phyloP scores from a whole-genome alignment of 2,797 vertebrate genomes.

The Pseudotriccus pelzelni region DNA sequence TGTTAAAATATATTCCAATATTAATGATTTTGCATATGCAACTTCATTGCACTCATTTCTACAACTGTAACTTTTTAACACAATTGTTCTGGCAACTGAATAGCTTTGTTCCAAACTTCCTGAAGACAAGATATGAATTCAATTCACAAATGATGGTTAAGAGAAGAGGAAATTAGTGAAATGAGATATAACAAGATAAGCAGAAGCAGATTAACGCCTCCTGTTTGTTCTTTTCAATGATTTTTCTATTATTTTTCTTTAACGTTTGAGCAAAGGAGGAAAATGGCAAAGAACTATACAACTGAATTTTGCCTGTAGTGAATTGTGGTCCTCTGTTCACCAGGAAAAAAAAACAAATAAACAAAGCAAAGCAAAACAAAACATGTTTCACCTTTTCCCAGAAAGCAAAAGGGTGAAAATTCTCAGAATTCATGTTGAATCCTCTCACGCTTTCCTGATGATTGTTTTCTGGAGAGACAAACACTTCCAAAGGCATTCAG shows the following conservation, averaged over 20 bases:
- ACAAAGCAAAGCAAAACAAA: neutral
- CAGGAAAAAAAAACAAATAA: neutral
- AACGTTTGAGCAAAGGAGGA: neutral
- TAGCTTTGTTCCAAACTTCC: neutral
- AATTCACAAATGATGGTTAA: neutral
- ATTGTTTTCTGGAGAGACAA: neutral
- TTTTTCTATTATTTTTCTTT: neutral
- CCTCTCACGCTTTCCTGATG: rapidly evolving
- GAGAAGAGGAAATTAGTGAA: neutral
- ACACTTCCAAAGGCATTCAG: neutral
- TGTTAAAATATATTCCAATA: neutral
- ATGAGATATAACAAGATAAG: neutral
- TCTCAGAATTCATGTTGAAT: neutral
- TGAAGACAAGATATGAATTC: neutral
- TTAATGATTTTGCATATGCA: neutral
- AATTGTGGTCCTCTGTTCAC: rapidly evolving
- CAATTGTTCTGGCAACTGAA: neutral
- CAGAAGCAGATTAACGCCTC: neutral
- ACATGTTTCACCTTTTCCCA: neutral
- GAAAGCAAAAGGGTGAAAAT: neutral
- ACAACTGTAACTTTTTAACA: neutral
- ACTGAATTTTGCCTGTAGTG: neutral
- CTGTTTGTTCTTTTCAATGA: neutral
- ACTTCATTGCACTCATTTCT: neutral
- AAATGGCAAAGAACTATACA: neutral